Evolutionary conservation across 2,888 invertebrate genomes (phyloP), one percentile per base, ranked within the genome.

Genomic region (Pteria penguin): DNA sequence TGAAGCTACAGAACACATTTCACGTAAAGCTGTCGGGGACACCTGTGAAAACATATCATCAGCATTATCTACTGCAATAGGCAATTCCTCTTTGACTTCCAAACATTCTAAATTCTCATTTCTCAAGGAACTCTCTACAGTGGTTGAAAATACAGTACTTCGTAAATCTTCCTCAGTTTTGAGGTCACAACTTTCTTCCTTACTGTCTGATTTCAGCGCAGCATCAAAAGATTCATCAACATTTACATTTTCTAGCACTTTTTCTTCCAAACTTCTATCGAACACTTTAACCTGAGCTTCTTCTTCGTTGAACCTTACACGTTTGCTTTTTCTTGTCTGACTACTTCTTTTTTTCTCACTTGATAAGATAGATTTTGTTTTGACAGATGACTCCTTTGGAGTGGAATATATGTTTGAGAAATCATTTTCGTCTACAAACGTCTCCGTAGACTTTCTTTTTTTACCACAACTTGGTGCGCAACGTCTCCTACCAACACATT

Each of bases 21-120:
- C 81, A 32, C 75, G 57, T 3, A 86, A 58, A 27, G 79, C 77
- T 32, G 80, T 52, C 14, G 80, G 83, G 24, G 87, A 87, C 14
- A 87, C 75, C 60, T 87, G 87, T 31, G 86, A 84, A 73, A 86
- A 87, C 36, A 82, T 58, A 31, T 86, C 83, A 32, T 83, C 85
- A 52, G 36, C 24, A n/a, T 27, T 32, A 14, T 65, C 68, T 27
- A 18, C n/a, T 24, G 27, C 55, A 8, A 1, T 14, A 14, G 24
- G 18, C n/a, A 8, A 18, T n/a, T 3, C 29, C 4, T 55, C 5
- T 5, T 29, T 8, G 11, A 2, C 14, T 8, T 36, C 24, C 11
- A 45, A 14, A 11, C 11, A 24, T 24, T 33, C 36, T 31, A 26
- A 26, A 5, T 69, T 24, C 4, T 22, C 22, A 5, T 32, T 31